Percentiles rank a stretch among this genome's conserved stretches.
Evolutionary conservation across 2,888 invertebrate species (phyloP).

Genomic region (Orthosia incerta): DNA sequence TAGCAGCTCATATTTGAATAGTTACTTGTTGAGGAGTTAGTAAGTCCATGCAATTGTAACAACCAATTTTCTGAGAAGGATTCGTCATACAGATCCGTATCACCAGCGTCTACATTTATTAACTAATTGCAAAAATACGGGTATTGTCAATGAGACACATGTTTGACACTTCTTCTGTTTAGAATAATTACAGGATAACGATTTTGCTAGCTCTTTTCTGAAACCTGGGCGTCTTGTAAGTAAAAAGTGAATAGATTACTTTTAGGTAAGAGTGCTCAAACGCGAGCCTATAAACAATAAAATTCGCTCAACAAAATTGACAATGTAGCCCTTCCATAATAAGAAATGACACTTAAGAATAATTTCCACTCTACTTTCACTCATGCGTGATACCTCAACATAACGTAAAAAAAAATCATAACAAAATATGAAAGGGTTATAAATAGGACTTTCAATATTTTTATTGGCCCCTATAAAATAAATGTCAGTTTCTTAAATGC

Average conservation of each 20-base stretch:
- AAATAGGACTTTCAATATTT: conserved; percentile 40
- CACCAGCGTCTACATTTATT: too few species aligned
- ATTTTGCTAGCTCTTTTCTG: neutral
- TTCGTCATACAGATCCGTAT: too few species aligned
- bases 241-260: neutral
- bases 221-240: neutral
- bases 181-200: neutral
- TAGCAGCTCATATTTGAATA: neutral
- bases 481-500: conserved; percentile 60
- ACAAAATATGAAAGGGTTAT: conserved; percentile 49
- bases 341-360: neutral
- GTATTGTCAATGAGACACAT: too few species aligned
- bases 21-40: too few species aligned
- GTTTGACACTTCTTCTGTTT: neutral
- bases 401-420: conserved; percentile 55
- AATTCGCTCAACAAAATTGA: neutral
- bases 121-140: too few species aligned
- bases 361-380: neutral
- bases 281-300: neutral
- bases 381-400: conserved; percentile 23
- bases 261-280: neutral
- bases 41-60: too few species aligned
- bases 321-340: neutral
- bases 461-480: conserved; percentile 50
- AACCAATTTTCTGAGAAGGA: too few species aligned